A percentile compares a stretch with the other conserved stretches of the same genome.
Evolutionary conservation across 2,888 invertebrate species (phyloP).

Genomic region (Onthophagus sagittarius): DNA sequence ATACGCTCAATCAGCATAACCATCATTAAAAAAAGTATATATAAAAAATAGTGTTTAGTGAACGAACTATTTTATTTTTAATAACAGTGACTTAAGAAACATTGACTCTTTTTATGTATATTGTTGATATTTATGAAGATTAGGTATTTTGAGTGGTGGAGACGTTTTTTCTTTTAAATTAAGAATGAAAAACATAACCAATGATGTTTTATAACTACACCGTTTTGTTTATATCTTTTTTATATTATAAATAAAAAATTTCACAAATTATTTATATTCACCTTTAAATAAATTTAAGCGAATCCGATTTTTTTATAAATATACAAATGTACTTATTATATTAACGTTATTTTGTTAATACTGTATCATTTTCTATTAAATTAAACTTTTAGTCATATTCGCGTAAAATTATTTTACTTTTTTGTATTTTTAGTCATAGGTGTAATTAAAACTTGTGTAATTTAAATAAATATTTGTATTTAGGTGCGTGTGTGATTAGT

Average conservation of each 20-base stretch:
- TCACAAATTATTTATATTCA: conserved; percentile 10
- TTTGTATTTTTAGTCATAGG: neutral
- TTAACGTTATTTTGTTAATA: conserved; percentile 7
- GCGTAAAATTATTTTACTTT: neutral
- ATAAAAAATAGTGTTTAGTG: neutral
- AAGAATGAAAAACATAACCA: neutral
- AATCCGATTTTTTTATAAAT: neutral
- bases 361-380: conserved; percentile 3
- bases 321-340: conserved; percentile 6
- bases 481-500: no score
- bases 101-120: neutral
- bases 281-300: neutral
- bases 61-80: neutral
- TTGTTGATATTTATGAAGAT: neutral
- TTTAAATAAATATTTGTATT: no score
- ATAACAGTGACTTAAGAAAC: neutral
- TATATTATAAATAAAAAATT: neutral
- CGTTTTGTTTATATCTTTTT: neutral
- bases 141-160: neutral
- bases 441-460: no score
- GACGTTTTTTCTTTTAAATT: neutral
- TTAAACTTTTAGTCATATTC: conserved; percentile 1
- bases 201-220: neutral
- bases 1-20: conserved; percentile 13
- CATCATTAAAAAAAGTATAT: neutral